Evolutionary conservation across 2,113 vertebrate species (phyloP).

Genomic region (Hippocampus abdominalis): DNA sequence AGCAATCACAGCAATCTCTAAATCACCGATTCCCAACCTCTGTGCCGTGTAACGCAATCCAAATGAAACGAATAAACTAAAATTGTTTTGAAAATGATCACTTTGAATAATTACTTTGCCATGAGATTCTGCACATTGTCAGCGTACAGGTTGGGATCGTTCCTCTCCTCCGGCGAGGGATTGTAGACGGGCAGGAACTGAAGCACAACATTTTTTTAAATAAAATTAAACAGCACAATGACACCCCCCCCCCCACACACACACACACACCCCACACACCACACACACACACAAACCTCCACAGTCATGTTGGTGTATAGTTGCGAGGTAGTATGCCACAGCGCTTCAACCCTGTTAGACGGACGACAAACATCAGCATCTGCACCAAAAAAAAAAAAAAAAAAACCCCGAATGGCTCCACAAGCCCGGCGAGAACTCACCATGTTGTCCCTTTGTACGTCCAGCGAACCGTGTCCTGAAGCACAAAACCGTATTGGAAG

Average conservation of each 20-base stretch:
- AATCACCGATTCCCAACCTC: too few species aligned
- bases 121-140: conserved; percentile 86
- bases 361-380: not conserved
- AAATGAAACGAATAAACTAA: not conserved
- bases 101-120: conserved; percentile 71
- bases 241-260: not conserved
- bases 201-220: not conserved
- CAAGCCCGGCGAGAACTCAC: conserved; percentile 40
- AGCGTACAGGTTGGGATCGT: conserved; percentile 79
- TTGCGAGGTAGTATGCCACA: conserved; percentile 83
- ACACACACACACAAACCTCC: conserved; percentile 66
- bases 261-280: too few species aligned
- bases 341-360: conserved; percentile 59
- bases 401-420: too few species aligned
- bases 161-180: conserved; percentile 77
- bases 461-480: conserved; percentile 75
- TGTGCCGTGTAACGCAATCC: not conserved
- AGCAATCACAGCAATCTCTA: too few species aligned
- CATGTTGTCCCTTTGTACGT: conserved; percentile 70
- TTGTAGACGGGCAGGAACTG: conserved; percentile 86
- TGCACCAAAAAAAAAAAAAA: too few species aligned
- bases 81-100: too few species aligned
- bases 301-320: conserved; percentile 79
- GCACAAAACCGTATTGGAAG: not conserved
- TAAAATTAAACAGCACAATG: not conserved